Conservation (phyloP, 2,113 vertebrate genomes). For the Leucoraja erinaceus region DNA sequence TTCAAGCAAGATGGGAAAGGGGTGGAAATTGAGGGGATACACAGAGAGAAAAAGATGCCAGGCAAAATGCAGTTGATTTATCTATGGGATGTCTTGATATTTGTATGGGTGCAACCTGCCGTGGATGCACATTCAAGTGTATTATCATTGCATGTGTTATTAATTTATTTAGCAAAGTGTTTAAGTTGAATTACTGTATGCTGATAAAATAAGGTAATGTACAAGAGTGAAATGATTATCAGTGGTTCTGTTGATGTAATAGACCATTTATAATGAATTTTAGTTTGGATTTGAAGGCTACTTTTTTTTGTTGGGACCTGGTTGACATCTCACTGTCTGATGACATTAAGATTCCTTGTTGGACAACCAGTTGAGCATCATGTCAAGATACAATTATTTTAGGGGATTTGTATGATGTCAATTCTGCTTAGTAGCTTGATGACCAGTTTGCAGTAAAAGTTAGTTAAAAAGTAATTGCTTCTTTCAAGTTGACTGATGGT, state of each 20-base stretch:
- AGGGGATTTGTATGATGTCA: background rate
- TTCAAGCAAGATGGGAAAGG: background rate
- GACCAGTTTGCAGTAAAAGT: background rate
- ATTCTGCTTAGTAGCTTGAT: background rate
- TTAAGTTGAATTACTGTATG: background rate
- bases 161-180: constrained; percentile 7
- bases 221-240: background rate
- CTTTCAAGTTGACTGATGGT: background rate
- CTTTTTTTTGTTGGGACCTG: background rate
- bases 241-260: background rate
- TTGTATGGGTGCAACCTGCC: background rate
- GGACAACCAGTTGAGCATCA: background rate
- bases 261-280: background rate
- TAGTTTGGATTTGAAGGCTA: background rate
- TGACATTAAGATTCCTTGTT: background rate
- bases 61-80: background rate
- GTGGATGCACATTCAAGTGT: background rate
- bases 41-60: background rate
- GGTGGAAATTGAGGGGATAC: background rate
- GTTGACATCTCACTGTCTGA: background rate
- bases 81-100: background rate
- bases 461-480: background rate
- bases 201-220: background rate
- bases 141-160: background rate
- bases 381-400: background rate